phyloP scores from a whole-genome alignment of 2,797 vertebrate genomes.

The Amblyraja radiata region DNA sequence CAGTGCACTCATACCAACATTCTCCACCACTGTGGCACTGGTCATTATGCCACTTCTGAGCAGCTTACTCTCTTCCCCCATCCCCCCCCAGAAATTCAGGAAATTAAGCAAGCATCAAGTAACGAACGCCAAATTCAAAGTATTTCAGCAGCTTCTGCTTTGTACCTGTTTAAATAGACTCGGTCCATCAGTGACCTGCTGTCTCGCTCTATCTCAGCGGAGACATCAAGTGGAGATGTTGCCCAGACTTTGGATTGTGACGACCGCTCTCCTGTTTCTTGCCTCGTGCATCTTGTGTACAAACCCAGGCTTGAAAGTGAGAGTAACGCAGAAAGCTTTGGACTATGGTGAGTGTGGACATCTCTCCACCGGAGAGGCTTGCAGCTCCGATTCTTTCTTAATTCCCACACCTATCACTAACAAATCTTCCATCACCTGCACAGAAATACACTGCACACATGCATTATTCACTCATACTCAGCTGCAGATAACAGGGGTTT shows the following conservation, averaged over 20 bases:
- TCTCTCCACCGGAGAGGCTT: no score
- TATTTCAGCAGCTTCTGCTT: background rate
- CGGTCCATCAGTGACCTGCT: background rate
- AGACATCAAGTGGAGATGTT: no score
- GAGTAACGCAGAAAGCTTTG: constrained; percentile 59
- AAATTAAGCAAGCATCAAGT: background rate
- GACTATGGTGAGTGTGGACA: constrained; percentile 56
- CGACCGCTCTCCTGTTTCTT: constrained; percentile 42
- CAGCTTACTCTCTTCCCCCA: no score
- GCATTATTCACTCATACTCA: no score
- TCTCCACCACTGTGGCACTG: no score
- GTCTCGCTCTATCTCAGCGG: no score
- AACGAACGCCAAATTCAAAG: background rate
- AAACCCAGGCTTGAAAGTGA: constrained; percentile 58
- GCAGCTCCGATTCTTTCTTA: no score
- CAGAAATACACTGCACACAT: background rate
- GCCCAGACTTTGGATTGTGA: background rate
- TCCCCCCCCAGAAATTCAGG: no score
- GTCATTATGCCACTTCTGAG: no score
- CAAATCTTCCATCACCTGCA: background rate
- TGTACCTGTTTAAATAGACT: background rate
- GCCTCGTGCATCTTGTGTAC: constrained; percentile 42
- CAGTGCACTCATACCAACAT: no score
- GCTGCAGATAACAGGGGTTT: no score
- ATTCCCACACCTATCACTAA: background rate